Percentiles rank a stretch among this genome's conserved stretches.
These are phyloP conservation scores for Pyrrhia umbra DNA, from an alignment of 2,888 invertebrate genomes.

Conservation along the genomic window DNA sequence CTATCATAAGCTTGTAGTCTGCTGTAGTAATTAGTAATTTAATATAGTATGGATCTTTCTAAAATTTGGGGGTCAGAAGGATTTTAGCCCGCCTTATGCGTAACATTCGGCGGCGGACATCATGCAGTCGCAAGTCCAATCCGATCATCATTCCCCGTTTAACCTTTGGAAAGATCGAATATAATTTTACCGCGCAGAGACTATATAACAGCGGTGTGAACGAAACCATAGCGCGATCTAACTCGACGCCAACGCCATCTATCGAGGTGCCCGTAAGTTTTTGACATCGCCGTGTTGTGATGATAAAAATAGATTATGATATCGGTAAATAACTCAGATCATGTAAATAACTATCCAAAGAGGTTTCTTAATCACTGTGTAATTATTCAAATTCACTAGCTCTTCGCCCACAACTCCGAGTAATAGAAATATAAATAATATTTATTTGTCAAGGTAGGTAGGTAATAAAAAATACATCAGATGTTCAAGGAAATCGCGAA, in stretches of 20 bases:
- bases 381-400: background rate
- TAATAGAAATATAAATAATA: too few species aligned
- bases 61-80: slow-evolving; percentile 81
- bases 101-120: slow-evolving; percentile 87
- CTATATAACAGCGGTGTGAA: slow-evolving; percentile 38
- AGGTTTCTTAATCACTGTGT: background rate
- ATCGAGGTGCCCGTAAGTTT: slow-evolving; percentile 35
- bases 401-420: background rate
- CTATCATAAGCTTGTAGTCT: too few species aligned
- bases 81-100: slow-evolving; percentile 85
- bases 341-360: too few species aligned
- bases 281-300: background rate
- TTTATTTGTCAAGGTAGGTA: too few species aligned
- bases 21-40: too few species aligned
- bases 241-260: slow-evolving; percentile 74
- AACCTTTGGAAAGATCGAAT: slow-evolving; percentile 87
- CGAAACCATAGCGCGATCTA: slow-evolving; percentile 73
- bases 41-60: slow-evolving; percentile 74
- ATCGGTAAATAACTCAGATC: too few species aligned
- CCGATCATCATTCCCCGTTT: slow-evolving; percentile 88
- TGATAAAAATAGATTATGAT: background rate
- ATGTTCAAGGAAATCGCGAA: too few species aligned
- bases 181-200: rapidly evolving
- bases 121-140: slow-evolving; percentile 81
- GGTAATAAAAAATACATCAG: too few species aligned